phyloP scores from a whole-genome alignment of 2,113 vertebrate genomes.

The Scomber scombrus region DNA sequence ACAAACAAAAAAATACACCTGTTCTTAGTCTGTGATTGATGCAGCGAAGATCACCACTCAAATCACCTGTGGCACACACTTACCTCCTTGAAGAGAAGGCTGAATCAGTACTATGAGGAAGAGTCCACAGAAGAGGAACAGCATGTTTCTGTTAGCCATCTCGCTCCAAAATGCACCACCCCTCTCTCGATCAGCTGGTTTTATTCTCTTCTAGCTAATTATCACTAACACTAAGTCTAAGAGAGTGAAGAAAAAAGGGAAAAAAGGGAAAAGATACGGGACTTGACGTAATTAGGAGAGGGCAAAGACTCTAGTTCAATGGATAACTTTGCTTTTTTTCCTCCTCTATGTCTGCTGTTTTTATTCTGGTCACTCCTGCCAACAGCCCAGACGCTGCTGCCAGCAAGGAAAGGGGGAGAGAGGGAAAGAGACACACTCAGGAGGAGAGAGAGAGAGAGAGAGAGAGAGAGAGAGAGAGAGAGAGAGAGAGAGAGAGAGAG shows the following conservation, averaged over 20 bases:
- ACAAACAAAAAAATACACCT: conserved; percentile 60
- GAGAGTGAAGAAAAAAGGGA: conserved; percentile 62
- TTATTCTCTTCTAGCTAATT: conserved; percentile 94
- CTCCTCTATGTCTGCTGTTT: conserved; percentile 86
- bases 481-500: conserved; percentile 37
- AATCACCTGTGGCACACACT: conserved; percentile 76
- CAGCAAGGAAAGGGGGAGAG: conserved; percentile 74
- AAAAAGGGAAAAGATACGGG: conserved; percentile 77
- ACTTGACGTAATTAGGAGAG: conserved; percentile 89
- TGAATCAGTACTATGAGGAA: conserved; percentile 88
- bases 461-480: conserved; percentile 31
- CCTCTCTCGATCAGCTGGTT: conserved; percentile 89
- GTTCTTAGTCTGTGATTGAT: conserved; percentile 46
- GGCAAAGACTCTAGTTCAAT: conserved; percentile 84
- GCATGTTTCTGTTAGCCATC: conserved; percentile 92
- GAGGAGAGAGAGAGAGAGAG: conserved; percentile 35
- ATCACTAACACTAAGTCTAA: conserved; percentile 85
- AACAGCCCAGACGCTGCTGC: conserved; percentile 82
- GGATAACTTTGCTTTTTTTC: conserved; percentile 85
- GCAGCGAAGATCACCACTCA: conserved; percentile 39
- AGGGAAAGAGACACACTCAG: conserved; percentile 45
- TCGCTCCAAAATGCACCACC: conserved; percentile 91
- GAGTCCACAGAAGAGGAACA: conserved; percentile 87
- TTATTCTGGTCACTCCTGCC: conserved; percentile 89
- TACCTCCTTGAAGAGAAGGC: conserved; percentile 94